These are phyloP conservation scores for Nephila pilipes DNA, from an alignment of 1,140 invertebrate species.

Conservation along the genomic window DNA sequence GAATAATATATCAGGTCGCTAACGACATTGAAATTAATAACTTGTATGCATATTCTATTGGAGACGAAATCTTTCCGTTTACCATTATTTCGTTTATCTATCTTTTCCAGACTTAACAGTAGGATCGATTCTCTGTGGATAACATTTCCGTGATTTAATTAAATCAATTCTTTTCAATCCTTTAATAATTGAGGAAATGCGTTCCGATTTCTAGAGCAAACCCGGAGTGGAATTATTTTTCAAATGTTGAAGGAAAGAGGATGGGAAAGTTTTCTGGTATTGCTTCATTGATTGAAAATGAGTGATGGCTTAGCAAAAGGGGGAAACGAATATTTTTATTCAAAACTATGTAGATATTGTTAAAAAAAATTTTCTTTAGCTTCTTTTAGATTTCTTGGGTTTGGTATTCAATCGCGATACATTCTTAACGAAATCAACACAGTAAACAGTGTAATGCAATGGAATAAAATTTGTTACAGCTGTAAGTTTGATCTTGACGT, in stretches of 20 bases:
- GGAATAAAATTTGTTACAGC: too few relatives aligned
- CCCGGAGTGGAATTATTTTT: not conserved
- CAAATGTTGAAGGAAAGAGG: not conserved
- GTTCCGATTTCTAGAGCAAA: not conserved
- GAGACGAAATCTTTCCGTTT: not conserved
- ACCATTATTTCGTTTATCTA: slow-evolving; percentile 15
- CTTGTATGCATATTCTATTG: slow-evolving; percentile 36
- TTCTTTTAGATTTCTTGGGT: too few relatives aligned
- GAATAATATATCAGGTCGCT: slow-evolving; percentile 30
- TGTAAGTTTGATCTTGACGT: too few relatives aligned
- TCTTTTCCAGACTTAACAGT: not conserved
- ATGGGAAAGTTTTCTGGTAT: not conserved
- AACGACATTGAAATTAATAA: slow-evolving; percentile 13
- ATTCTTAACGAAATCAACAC: too few relatives aligned
- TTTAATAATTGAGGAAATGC: slow-evolving; percentile 11
- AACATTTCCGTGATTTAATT: not conserved
- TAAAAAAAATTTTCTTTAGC: too few relatives aligned
- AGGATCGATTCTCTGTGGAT: not conserved
- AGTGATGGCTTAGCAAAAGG: too few relatives aligned
- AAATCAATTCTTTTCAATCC: slow-evolving; percentile 29
- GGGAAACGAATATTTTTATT: too few relatives aligned
- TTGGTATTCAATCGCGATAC: too few relatives aligned
- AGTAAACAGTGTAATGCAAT: too few relatives aligned
- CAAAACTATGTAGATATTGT: too few relatives aligned
- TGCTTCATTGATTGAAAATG: too few relatives aligned